Evolutionary conservation across 2,113 vertebrate species (phyloP), one percentile per base, ranked within the genome.

Genomic region (Proterorhinus semilunaris): DNA sequence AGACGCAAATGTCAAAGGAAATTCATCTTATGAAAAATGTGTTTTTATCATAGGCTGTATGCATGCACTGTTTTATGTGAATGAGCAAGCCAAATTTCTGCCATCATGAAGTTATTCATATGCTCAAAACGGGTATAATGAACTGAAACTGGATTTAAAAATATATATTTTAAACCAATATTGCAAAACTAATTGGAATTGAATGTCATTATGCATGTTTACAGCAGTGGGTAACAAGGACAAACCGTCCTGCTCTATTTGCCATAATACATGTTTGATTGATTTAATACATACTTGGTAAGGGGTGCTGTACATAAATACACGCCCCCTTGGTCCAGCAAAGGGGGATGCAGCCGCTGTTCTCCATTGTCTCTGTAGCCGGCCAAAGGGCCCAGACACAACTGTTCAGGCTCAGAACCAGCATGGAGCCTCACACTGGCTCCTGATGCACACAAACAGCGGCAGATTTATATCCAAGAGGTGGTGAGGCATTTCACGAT

Each of bases 251-350:
- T 36, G 27, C 27, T 36, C 0, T 21, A 9, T 57, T 36, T 57
- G 11, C 10, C 43, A 44, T 61, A 9, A 61, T 61, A 9, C 10
- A 36, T 45, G 54, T 68, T 62, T 45, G 10, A 44, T n/a, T 27
- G 17, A 10, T 7, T 82, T 16, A 49, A 36, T 81, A 91, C 90
- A 71, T 90, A 93, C 92, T 93, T 92, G 90, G 87, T 66, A 93
- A 76, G 12, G 90, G 85, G 69, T 86, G 89, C 77, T 92, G 90
- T 54, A 86, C 90, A 61, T 93, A 92, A 76, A 92, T 75, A 15
- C 6, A 84, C 67, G 86, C 96, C 92, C 96, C 95, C 92, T 94
- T 94, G 68, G 94, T 93, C 97, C 97, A 99, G 91, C 97, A 98
- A 50, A 96, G 79, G 47, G 96, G 96, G 86, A 99, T 95, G 83